A percentile compares a stretch with the other conserved stretches of the same genome.
phyloP scores from a whole-genome alignment of 2,888 invertebrate species.

The Lampropteryx suffumata region DNA sequence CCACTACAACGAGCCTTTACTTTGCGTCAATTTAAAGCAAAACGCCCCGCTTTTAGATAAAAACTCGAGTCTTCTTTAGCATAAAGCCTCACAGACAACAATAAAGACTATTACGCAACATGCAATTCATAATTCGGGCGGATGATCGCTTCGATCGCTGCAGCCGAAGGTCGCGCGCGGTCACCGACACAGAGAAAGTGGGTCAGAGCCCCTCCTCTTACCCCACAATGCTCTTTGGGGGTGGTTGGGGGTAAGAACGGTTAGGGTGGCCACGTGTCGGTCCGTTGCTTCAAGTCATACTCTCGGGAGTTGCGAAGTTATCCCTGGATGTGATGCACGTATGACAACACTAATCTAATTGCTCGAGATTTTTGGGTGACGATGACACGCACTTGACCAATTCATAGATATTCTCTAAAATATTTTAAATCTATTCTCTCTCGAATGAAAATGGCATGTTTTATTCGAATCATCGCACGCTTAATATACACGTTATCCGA shows the following conservation, averaged over 20 bases:
- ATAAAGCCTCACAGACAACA: slow-evolving; percentile 46
- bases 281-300: slow-evolving; percentile 35
- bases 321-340: slow-evolving; percentile 7
- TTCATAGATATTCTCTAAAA: too few species aligned
- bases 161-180: slow-evolving; percentile 78
- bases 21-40: too few species aligned
- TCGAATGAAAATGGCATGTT: too few species aligned
- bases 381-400: too few species aligned
- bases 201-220: slow-evolving; percentile 60
- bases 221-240: slow-evolving; percentile 32
- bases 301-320: slow-evolving; percentile 21
- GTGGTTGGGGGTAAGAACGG: slow-evolving; percentile 7
- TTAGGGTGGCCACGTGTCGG: slow-evolving; percentile 52
- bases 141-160: slow-evolving; percentile 63
- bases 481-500: too few species aligned
- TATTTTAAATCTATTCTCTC: too few species aligned
- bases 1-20: too few species aligned
- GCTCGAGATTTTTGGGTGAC: too few species aligned
- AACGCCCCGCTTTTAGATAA: neutral
- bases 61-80: slow-evolving; percentile 7
- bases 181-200: slow-evolving; percentile 72
- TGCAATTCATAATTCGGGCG: slow-evolving; percentile 55
- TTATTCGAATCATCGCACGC: too few species aligned
- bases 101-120: slow-evolving; percentile 60
- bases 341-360: neutral